Evolutionary conservation across 2,113 vertebrate species (phyloP).

Genomic region (Eubucco bourcierii): DNA sequence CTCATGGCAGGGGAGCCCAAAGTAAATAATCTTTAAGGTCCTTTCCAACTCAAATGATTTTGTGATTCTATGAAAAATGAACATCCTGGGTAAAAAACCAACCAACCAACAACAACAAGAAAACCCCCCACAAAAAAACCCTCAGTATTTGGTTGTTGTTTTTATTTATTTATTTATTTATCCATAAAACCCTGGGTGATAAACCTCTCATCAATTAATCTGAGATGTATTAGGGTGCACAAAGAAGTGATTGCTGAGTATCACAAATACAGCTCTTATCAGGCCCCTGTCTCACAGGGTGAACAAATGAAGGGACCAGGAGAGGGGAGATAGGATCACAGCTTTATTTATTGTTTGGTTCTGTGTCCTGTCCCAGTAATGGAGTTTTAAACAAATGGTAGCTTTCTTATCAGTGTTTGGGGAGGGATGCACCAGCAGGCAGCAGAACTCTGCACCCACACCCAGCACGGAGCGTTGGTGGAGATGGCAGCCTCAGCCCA

Average conservation of each 20-base stretch:
- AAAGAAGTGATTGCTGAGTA: background rate
- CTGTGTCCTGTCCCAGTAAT: background rate
- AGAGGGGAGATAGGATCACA: background rate
- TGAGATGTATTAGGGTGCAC: background rate
- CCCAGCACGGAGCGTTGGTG: too few relatives aligned
- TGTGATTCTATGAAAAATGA: background rate
- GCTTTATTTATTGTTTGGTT: background rate
- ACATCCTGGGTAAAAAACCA: background rate
- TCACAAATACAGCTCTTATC: background rate
- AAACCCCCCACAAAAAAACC: background rate
- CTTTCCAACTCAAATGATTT: too few relatives aligned
- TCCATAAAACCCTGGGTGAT: background rate
- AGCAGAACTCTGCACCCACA: background rate
- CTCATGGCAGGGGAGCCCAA: too few relatives aligned
- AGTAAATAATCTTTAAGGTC: too few relatives aligned
- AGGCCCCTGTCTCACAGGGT: background rate
- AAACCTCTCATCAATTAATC: constrained; percentile 4
- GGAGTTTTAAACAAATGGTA: background rate
- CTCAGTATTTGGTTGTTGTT: background rate
- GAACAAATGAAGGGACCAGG: background rate
- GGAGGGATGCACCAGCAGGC: background rate
- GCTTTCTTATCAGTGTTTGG: background rate
- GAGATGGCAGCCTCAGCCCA: too few relatives aligned
- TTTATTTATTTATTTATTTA: background rate
- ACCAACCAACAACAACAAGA: too few relatives aligned